Percentiles rank a stretch among this genome's conserved stretches.
Evolutionary conservation across 2,888 invertebrate species (phyloP).

Genomic region (Mycogona germanica): DNA sequence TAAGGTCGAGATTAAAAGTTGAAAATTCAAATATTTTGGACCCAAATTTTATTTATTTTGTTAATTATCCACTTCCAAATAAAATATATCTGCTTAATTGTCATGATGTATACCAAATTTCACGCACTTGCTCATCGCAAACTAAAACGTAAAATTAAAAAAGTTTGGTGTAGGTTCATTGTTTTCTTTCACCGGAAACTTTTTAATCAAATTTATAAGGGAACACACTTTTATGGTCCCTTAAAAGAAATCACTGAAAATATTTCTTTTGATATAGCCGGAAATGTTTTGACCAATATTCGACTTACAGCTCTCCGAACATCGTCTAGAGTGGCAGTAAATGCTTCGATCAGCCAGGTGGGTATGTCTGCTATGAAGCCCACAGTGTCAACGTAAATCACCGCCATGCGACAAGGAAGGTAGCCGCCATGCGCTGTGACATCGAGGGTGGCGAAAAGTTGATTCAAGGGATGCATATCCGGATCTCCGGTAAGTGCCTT

Average conservation of each 20-base stretch:
- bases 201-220: too few species aligned
- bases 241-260: too few species aligned
- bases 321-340: slow-evolving; percentile 67
- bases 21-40: too few species aligned
- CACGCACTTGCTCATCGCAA: too few species aligned
- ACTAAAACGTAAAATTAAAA: too few species aligned
- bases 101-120: too few species aligned
- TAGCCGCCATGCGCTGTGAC: slow-evolving; percentile 60
- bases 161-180: too few species aligned
- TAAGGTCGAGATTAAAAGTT: too few species aligned
- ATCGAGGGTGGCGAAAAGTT: slow-evolving; percentile 74
- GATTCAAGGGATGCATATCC: slow-evolving; percentile 51
- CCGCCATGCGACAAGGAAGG: slow-evolving; percentile 50
- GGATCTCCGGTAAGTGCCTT: slow-evolving; percentile 58
- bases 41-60: too few species aligned
- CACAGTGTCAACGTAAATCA: slow-evolving; percentile 68
- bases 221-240: background rate
- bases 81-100: too few species aligned
- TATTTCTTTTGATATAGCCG: too few species aligned
- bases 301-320: slow-evolving; percentile 51
- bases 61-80: too few species aligned
- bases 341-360: slow-evolving; percentile 60
- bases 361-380: slow-evolving; percentile 80
- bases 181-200: background rate
- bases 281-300: background rate